These are phyloP conservation scores for Poecilia gillii DNA, from an alignment of 2,797 vertebrate genomes.

Conservation along the genomic window DNA sequence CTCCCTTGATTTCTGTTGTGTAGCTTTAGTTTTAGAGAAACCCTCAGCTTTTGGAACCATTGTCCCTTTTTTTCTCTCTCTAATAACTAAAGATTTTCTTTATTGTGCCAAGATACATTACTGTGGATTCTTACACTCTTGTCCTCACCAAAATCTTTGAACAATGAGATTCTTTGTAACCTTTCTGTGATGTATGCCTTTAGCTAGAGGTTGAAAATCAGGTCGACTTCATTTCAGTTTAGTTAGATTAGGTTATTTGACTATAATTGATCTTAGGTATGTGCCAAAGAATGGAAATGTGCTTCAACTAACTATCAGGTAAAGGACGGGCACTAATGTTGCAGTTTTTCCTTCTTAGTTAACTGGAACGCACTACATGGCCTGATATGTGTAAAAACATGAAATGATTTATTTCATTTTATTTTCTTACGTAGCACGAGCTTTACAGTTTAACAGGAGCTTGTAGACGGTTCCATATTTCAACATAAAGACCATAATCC, in stretches of 20 bases:
- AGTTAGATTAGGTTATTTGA: neutral
- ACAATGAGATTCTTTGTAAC: neutral
- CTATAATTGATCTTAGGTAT: neutral
- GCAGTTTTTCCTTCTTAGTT: neutral
- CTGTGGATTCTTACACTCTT: neutral
- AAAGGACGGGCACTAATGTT: neutral
- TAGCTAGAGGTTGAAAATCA: neutral
- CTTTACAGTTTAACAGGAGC: neutral
- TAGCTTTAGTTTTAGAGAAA: constrained; percentile 3
- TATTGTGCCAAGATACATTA: neutral
- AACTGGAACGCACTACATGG: neutral
- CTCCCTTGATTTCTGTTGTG: neutral
- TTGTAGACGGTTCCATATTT: constrained; percentile 2
- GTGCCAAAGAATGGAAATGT: neutral
- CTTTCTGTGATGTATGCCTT: neutral
- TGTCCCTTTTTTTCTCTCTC: neutral
- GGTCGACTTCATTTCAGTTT: neutral
- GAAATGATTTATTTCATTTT: neutral
- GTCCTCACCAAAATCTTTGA: neutral
- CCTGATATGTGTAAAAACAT: neutral
- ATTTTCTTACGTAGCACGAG: neutral
- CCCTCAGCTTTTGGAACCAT: neutral
- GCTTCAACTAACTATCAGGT: neutral
- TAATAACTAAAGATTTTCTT: neutral
- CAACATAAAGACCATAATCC: constrained; percentile 2